Base-by-base conservation (phyloP, 2,797 vertebrate species). In the Darevskia mixta region DNA sequence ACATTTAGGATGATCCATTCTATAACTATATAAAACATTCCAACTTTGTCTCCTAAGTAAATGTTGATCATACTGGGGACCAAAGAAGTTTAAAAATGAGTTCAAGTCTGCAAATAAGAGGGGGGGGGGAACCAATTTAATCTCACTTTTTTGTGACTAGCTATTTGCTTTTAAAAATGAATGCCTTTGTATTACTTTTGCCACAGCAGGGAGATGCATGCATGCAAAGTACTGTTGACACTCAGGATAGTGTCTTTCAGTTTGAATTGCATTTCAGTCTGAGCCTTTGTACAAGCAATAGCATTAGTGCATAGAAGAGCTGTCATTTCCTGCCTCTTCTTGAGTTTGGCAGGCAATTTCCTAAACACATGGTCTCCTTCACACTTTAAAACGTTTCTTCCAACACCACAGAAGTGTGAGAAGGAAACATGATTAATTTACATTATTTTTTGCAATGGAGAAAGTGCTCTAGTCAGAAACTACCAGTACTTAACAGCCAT, bases 251-350 rank as follows among this genome's bases (percentile, higher is more conserved):
- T 43, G 11, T 85, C 4, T 88, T 87, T 80, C 89, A 35, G 83
- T 94, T 86, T 92, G 85, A 88, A 11, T 85, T 11, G 72, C 82
- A n/a, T 35, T 85, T 66, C 4, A 43, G 4, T 89, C 35, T 29
- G 72, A 78, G 66, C 1, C 27, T 83, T 93, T 94, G 76, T 89
- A 73, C 69, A 91, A 82, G 85, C 61, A 73, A 38, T 76, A 38
- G 23, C 81, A 78, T 88, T 88, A 85, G 45, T 77, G 67, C 81
- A 76, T 20, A 64, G 64, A 61, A 69, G 73, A 85, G 38, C 67
- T 89, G 55, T 78, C 72, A 92, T 91, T 88, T 90, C 86, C 78
- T 89, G 80, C 11, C 67, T 38, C 82, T 76, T 81, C 38, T 90
- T 35, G 64, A 8, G 66, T 92, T 82, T 90, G 81, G 0, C 49